Evolutionary conservation across 2,888 invertebrate genomes (phyloP), one percentile per base, ranked within the genome.

Genomic region (Hypsopygia costalis): DNA sequence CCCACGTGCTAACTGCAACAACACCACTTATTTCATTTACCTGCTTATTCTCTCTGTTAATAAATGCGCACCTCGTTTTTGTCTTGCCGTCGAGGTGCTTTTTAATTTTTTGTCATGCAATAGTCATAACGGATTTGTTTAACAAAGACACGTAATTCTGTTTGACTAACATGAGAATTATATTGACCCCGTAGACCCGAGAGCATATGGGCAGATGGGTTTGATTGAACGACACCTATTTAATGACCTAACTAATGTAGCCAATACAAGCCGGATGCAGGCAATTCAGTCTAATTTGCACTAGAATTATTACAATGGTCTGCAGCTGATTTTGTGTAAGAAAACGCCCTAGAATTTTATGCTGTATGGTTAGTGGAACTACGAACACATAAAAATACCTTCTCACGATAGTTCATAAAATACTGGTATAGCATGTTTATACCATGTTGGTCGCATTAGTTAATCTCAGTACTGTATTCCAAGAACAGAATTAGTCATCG

Each of bases 201-300:
- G n/a, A n/a, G n/a, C n/a, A n/a, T n/a, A n/a, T n/a, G n/a, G n/a
- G 76, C 82, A 81, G 80, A 81, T 83, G 82, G 69, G 68, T 78
- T 74, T 70, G 74, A 76, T 81, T 78, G 79, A 64, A 65, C 69
- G 69, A 77, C 81, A 82, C 81, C 77, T 82, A 78, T 78, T 81
- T 73, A 74, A 74, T 63, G 62, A 62, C 39, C 55, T 49, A 41
- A 43, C 47, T 38, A 43, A 43, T 65, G 69, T 64, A 62, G 70
- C 69, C 79, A 75, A 81, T 81, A 71, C 64, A 64, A 67, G 62
- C 80, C 82, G 86, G 87, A 87, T 81, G 85, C 73, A 55, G 67
- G 62, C 82, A 86, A 86, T 87, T 86, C 76, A 75, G 64, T 72
- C 74, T 81, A 82, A 81, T 81, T 81, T 27, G 70, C 72, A 66